Percentiles rank a stretch among this genome's conserved stretches.
Evolutionary conservation across 2,888 invertebrate species (phyloP).

Genomic region (Zelleria hepariella): DNA sequence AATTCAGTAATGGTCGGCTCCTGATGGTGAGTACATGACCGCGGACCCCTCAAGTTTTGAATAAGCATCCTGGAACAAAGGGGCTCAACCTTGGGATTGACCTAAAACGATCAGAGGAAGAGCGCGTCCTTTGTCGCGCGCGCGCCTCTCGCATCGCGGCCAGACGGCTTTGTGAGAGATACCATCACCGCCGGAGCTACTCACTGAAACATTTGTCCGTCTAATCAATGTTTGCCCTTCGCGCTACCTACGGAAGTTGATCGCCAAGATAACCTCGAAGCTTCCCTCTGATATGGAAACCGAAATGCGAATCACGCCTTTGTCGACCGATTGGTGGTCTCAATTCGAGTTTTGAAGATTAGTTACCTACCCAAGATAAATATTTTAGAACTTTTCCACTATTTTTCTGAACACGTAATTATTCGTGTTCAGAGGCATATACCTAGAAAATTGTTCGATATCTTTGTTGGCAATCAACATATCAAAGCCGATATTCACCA

Average conservation of each 20-base stretch:
- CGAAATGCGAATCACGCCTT: background rate
- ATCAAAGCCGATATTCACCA: background rate
- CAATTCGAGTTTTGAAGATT: background rate
- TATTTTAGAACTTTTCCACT: background rate
- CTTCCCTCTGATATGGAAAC: background rate
- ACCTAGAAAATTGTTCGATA: too few species aligned
- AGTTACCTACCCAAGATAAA: background rate
- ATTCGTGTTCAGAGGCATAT: too few species aligned
- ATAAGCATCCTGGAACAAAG: conserved; percentile 16
- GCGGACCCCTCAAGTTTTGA: conserved; percentile 8
- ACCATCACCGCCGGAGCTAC: background rate
- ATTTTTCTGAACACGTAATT: too few species aligned
- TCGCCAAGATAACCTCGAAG: background rate
- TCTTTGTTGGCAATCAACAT: too few species aligned
- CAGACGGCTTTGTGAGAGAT: conserved; percentile 1
- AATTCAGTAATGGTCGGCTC: background rate
- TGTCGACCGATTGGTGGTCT: background rate
- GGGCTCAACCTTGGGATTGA: conserved; percentile 44
- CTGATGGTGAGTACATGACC: background rate
- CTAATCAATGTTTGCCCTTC: background rate
- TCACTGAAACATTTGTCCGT: background rate
- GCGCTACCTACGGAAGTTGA: background rate
- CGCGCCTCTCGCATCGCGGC: conserved; percentile 21
- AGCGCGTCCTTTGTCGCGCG: conserved; percentile 41
- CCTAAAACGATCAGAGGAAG: conserved; percentile 34